Evolutionary conservation across 2,888 invertebrate genomes (phyloP), one percentile per base, ranked within the genome.

Genomic region (Drosophila siamana): DNA sequence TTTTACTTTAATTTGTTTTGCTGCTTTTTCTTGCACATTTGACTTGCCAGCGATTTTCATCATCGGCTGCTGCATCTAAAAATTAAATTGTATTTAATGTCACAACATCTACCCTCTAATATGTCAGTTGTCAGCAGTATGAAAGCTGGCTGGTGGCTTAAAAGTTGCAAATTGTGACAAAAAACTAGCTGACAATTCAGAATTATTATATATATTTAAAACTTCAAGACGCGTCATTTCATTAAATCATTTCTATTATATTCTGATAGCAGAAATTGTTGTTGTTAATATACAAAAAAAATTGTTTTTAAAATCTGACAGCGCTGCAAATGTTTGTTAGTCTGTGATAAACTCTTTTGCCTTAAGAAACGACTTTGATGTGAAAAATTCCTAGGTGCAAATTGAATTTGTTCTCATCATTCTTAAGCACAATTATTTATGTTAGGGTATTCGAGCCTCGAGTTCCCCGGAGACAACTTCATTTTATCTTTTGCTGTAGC

Each of bases 391-490:
- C 40, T 40, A 28, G 13, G 7, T 61, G 36, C 11, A 74, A 51
- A 74, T 54, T 51, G 19, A 48, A 52, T 71, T 54, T 48, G 36
- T 38, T 62, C 54, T 16, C 30, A 48, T 54, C 44, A 30, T 38
- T 62, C 54, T 16, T 36, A 48, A 51, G 38, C 40, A 9, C 24
- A 44, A 13, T 52, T 60, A 38, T 33, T 13, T 7, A 30, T 47
- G 72, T 48, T 30, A 77, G 68, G 22, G 73, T 41, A 78, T 75
- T 73, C 22, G 28, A 28, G 36, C 0, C 24, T 57, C 50, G 33
- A 11, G 0, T 8, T 61, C 63, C 50, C 56, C 6, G 1, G 67
- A 54, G 62, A 57, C 28, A 54, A 59, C n/a, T 68, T 63, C 19
- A 56, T 30, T 57, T 72, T 33, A 63, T 50, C 36, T 63, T 24